Conservation (phyloP, 2,797 vertebrate genomes). For the Sparus aurata region DNA sequence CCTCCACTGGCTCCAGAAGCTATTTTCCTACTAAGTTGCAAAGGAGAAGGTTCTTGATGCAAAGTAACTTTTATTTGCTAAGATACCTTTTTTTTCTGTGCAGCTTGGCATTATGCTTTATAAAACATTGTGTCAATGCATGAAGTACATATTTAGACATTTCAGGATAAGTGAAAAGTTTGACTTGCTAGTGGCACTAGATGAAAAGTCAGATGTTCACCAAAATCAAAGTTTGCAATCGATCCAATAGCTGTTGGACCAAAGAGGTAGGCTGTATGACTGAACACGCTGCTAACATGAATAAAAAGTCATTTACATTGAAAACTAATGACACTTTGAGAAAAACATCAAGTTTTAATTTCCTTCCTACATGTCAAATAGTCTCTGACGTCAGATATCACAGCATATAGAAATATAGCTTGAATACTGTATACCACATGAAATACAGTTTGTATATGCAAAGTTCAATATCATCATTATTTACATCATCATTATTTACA, state of each 20-base stretch:
- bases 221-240: not conserved
- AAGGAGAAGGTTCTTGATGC: not conserved
- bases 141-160: not conserved
- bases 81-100: not conserved
- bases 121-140: not conserved
- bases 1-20: not conserved
- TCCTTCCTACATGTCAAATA: constrained; percentile 73
- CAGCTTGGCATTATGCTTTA: not conserved
- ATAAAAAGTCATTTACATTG: not conserved
- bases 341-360: constrained; percentile 77
- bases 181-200: not conserved
- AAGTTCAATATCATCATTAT: constrained; percentile 71
- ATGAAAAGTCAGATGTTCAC: too few species aligned
- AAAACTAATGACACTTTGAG: constrained; percentile 15
- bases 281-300: accelerated
- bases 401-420: constrained; percentile 84
- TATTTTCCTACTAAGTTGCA: not conserved
- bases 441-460: constrained; percentile 70
- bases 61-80: not conserved
- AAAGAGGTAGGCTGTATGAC: too few species aligned
- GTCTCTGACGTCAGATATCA: constrained; percentile 57
- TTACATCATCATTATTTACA: constrained; percentile 70
- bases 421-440: constrained; percentile 74
- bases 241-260: not conserved
- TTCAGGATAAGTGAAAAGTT: not conserved